These are phyloP conservation scores for Phania funesta DNA, from an alignment of 2,888 invertebrate species.

Conservation along the genomic window DNA sequence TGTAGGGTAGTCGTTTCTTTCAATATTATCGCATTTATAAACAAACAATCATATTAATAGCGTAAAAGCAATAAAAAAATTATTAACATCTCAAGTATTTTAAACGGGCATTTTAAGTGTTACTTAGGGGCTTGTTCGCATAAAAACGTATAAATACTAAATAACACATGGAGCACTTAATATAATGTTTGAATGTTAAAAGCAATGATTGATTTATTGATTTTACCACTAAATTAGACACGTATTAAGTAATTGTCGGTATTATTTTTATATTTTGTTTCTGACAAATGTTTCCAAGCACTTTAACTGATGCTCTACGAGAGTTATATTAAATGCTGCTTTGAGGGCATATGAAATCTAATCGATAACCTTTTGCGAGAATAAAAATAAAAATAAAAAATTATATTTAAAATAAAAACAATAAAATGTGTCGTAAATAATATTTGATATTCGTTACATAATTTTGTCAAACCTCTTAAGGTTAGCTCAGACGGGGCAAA, in stretches of 20 bases:
- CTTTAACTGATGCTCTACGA: no score
- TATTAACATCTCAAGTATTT: constrained; percentile 1
- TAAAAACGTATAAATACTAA: background rate
- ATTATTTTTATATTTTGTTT: no score
- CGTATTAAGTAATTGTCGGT: background rate
- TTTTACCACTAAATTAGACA: constrained; percentile 3
- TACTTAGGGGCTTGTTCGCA: constrained; percentile 11
- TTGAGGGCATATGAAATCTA: no score
- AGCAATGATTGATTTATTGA: constrained; percentile 14
- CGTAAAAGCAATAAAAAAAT: background rate
- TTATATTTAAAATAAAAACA: no score
- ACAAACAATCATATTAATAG: background rate
- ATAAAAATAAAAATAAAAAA: no score
- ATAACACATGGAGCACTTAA: background rate
- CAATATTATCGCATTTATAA: background rate
- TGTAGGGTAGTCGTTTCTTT: background rate
- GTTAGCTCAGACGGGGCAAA: no score
- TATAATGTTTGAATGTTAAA: constrained; percentile 1
- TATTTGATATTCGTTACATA: no score
- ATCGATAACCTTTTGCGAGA: no score
- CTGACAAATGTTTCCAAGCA: no score
- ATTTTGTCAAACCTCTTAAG: no score
- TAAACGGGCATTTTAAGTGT: background rate
- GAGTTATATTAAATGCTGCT: no score
- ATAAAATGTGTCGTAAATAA: no score